Conservation (phyloP, 2,888 invertebrate genomes). For the Cephus nigrinus region DNA sequence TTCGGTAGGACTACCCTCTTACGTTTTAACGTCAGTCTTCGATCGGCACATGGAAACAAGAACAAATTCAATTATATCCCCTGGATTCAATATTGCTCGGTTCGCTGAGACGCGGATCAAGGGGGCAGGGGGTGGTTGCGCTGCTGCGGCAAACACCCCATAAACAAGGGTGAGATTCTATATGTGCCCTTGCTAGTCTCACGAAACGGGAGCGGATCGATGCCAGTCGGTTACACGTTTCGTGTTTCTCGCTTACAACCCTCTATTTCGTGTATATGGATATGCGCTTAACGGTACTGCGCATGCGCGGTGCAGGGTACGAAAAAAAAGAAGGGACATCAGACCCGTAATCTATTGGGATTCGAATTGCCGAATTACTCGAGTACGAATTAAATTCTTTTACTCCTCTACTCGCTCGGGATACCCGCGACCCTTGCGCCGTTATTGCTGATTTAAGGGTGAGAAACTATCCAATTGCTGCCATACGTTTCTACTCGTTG, state of each 20-base stretch:
- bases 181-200: constrained; percentile 32
- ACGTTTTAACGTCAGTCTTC: constrained; percentile 37
- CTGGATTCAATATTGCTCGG: constrained; percentile 45
- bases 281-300: not conserved
- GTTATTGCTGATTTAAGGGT: constrained; percentile 35
- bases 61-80: constrained; percentile 54
- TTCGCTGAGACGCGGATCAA: constrained; percentile 22
- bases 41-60: constrained; percentile 50
- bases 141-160: constrained; percentile 46
- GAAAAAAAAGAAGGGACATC: constrained; percentile 12
- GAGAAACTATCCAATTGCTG: constrained; percentile 1
- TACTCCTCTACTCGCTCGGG: constrained; percentile 8
- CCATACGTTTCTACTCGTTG: not conserved
- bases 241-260: constrained; percentile 1
- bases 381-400: constrained; percentile 46
- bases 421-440: not conserved
- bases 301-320: not conserved
- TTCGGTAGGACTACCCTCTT: not conserved
- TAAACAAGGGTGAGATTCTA: constrained; percentile 55
- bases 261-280: constrained; percentile 4
- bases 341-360: constrained; percentile 41
- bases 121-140: constrained; percentile 25
- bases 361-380: constrained; percentile 43
- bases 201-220: constrained; percentile 22
- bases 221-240: constrained; percentile 19